These are phyloP conservation scores for Petrocephalus zakoni DNA, from an alignment of 2,113 vertebrate genomes.

Conservation along the genomic window DNA sequence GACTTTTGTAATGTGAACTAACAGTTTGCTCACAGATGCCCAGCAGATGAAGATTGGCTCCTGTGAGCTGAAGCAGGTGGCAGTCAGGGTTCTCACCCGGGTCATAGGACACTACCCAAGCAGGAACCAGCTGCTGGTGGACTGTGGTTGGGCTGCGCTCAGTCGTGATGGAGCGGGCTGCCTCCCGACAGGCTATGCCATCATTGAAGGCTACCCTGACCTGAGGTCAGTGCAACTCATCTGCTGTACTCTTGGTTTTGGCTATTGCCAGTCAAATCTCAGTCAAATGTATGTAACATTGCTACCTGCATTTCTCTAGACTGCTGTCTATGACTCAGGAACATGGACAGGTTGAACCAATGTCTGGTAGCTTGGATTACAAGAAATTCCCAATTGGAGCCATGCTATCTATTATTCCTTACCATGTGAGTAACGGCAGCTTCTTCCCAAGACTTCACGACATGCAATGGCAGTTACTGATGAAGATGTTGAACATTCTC, in stretches of 20 bases:
- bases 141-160: conserved; percentile 69
- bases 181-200: conserved; percentile 58
- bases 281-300: conserved; percentile 4
- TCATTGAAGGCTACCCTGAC: conserved; percentile 68
- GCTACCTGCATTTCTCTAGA: conserved; percentile 44
- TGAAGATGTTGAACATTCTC: background rate
- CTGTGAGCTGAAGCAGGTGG: conserved; percentile 67
- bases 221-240: conserved; percentile 56
- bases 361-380: conserved; percentile 63
- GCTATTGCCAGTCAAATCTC: background rate
- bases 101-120: conserved; percentile 72
- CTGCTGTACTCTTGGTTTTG: background rate
- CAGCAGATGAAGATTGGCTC: conserved; percentile 76
- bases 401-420: conserved; percentile 64
- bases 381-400: conserved; percentile 64
- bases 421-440: conserved; percentile 62
- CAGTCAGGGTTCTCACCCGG: conserved; percentile 68
- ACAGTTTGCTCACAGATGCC: conserved; percentile 46
- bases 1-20: background rate
- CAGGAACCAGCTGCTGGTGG: conserved; percentile 71
- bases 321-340: conserved; percentile 75
- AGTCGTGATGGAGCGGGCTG: conserved; percentile 65
- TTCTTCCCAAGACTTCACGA: background rate
- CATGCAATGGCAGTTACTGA: background rate
- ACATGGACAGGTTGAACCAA: conserved; percentile 67